Evolutionary conservation across 1,140 invertebrate species (phyloP).

Genomic region (Vollenhovia emeryi): DNA sequence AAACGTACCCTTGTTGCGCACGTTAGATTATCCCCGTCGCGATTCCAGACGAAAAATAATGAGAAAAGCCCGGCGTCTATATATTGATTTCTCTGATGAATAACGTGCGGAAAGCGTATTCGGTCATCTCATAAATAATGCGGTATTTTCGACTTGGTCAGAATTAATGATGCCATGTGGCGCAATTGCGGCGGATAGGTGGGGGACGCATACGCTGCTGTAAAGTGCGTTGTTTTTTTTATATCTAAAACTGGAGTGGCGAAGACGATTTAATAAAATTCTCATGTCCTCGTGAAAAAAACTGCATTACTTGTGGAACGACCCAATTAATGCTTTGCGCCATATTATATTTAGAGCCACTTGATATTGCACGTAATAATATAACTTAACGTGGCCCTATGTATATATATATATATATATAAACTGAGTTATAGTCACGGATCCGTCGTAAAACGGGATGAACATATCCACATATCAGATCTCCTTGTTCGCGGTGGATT

Average conservation of each 20-base stretch:
- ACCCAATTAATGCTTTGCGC: not conserved
- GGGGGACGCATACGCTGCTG: no score
- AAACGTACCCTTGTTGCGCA: not conserved
- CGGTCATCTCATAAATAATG: no score
- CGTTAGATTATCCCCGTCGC: not conserved
- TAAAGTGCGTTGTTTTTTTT: no score
- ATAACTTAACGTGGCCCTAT: not conserved
- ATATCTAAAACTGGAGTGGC: no score
- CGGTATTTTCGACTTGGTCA: no score
- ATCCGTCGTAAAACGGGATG: constrained; percentile 24
- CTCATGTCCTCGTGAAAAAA: no score
- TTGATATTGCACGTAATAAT: not conserved
- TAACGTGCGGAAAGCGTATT: not conserved
- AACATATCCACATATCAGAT: constrained; percentile 13
- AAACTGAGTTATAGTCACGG: constrained; percentile 19
- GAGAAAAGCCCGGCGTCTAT: not conserved
- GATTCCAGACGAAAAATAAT: not conserved
- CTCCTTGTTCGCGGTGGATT: not conserved
- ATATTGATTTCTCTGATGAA: not conserved
- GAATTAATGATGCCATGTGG: no score
- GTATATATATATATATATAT: constrained; percentile 17
- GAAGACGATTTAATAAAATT: no score
- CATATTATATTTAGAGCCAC: not conserved
- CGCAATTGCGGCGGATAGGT: no score
- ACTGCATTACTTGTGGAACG: no score